Evolutionary conservation across 2,888 invertebrate genomes (phyloP).

Genomic region (Troides aeacus): DNA sequence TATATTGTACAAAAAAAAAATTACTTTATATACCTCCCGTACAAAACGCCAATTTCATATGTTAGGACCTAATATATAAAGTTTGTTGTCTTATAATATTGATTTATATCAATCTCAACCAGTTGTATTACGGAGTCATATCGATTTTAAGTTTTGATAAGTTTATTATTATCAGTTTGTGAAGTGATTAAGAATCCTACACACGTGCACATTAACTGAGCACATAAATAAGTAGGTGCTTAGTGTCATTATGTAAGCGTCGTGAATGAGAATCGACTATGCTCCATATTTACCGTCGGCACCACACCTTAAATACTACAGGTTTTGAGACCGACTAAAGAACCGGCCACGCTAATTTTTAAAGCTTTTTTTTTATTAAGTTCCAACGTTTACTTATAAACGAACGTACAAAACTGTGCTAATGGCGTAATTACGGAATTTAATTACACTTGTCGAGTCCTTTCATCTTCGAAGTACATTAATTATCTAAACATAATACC

Average conservation of each 20-base stretch:
- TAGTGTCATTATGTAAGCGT: constrained; percentile 26
- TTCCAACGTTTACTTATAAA: constrained; percentile 12
- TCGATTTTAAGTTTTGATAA: constrained; percentile 6
- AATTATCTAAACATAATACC: constrained; percentile 17
- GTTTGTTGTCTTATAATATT: constrained; percentile 3
- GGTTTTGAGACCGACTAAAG: constrained; percentile 22
- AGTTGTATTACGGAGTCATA: constrained; percentile 1
- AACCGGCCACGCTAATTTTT: constrained; percentile 18
- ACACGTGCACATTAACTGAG: constrained; percentile 21
- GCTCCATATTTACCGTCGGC: constrained; percentile 21
- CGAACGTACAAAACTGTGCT: constrained; percentile 15
- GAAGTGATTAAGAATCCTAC: constrained; percentile 7
- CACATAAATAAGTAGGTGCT: constrained; percentile 20
- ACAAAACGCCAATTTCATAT: too few relatives aligned
- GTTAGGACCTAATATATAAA: background rate
- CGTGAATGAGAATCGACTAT: constrained; percentile 26
- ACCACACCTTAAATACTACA: constrained; percentile 30
- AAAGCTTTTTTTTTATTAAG: constrained; percentile 15
- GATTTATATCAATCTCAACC: background rate
- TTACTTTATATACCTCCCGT: too few relatives aligned
- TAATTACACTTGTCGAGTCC: constrained; percentile 21
- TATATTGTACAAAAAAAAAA: too few relatives aligned
- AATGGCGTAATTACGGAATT: constrained; percentile 22
- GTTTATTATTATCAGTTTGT: background rate
- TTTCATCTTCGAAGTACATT: constrained; percentile 14